A percentile compares a stretch with the other conserved stretches of the same genome.
Conservation (phyloP, 2,888 invertebrate genomes). For the Itoplectis maculator region DNA sequence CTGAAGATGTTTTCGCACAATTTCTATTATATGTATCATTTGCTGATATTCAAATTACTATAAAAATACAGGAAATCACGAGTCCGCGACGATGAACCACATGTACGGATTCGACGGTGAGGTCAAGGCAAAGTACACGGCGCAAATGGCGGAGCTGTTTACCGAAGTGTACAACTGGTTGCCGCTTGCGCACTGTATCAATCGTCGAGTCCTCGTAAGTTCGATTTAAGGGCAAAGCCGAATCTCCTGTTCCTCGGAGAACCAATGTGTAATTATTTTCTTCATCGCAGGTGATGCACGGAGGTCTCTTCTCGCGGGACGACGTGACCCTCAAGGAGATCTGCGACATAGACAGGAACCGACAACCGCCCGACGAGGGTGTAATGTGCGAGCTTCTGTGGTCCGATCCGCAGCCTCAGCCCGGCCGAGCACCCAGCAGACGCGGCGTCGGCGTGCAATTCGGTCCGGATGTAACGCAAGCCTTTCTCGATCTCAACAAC, state of each 20-base stretch:
- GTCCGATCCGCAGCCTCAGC: conserved; percentile 98
- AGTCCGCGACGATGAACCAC: conserved; percentile 99
- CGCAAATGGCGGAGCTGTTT: conserved; percentile 98
- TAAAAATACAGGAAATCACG: conserved; percentile 94
- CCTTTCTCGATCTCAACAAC: conserved; percentile 93
- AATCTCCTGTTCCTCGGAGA: neutral
- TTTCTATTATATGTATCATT: no score
- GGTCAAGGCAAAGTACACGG: conserved; percentile 97
- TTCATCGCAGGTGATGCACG: conserved; percentile 94
- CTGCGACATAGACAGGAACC: conserved; percentile 93
- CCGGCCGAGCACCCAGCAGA: conserved; percentile 96
- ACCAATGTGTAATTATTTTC: neutral
- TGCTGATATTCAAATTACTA: neutral
- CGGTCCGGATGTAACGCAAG: conserved; percentile 97
- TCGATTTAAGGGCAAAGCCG: neutral
- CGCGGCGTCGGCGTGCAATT: conserved; percentile 99
- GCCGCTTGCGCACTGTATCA: conserved; percentile 98
- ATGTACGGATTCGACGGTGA: conserved; percentile 99
- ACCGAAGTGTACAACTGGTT: conserved; percentile 99
- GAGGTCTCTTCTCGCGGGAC: conserved; percentile 97
- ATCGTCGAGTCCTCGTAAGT: conserved; percentile 90
- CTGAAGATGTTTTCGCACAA: no score
- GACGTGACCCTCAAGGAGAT: conserved; percentile 97
- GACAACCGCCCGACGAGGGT: conserved; percentile 99
- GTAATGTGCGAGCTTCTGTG: conserved; percentile 98